Base-by-base conservation (phyloP, 2,113 vertebrate genomes). In the Dendrocopos noguchii region DNA sequence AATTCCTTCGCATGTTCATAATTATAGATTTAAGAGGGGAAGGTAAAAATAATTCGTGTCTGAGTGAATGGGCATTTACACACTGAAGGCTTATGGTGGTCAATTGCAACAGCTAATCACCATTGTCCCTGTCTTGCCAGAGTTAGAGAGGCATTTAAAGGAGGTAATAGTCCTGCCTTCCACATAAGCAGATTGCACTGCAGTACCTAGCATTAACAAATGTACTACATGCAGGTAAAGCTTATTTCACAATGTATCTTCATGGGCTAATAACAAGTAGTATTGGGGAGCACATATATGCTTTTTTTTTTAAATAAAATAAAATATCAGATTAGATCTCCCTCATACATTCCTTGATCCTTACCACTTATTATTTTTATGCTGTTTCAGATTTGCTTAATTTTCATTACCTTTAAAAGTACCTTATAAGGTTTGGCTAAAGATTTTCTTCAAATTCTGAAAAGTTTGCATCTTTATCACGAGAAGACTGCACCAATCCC, bases 71-170 rank as follows among this genome's bases (percentile, higher is more conserved):
- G n/a, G 29, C 81, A 15, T 28, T 85, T 52, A 67, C 5, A 33
- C 2, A 28, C 2, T 0, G 3, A 64, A 65, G 44, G 9, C 12
- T 84, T 53, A 59, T 21, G 50, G 12, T 0, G 0, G 55, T 33
- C 42, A 71, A 46, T 6, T 52, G 55, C 7, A 7, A 67, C 36
- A 36, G 39, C 21, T 91, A 56, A 11, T 42, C 66, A 19, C 34
- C 9, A 39, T 44, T 25, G 9, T 42, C 16, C 4, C 64, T 18
- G 47, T 9, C 8, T 21, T 25, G 34, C 21, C 22, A 25, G 15
- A 56, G 36, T 33, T 12, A 75, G 28, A 86, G 25, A 78, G 46
- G 22, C 33, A 39, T 34, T 81, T 76, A 50, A 73, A 21, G 24
- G 33, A 67, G 12, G 74, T 1, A 1, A 25, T 6, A 15, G 34